Evolutionary conservation across 2,888 invertebrate species (phyloP).

Genomic region (Limnephilus lunatus): DNA sequence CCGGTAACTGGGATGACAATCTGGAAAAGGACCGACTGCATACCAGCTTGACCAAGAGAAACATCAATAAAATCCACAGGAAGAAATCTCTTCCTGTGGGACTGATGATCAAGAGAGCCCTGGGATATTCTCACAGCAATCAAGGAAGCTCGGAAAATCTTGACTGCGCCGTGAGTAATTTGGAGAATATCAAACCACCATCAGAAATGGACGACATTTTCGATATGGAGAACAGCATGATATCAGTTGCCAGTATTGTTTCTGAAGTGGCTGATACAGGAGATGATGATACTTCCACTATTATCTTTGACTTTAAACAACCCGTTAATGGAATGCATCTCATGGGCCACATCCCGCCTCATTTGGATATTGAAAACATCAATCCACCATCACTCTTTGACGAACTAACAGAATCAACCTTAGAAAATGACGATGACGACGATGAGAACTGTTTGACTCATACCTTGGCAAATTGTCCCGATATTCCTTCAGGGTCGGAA

Average conservation of each 20-base stretch:
- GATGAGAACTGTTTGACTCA: slow-evolving; percentile 80
- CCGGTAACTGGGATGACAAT: slow-evolving; percentile 76
- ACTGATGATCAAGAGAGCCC: slow-evolving; percentile 84
- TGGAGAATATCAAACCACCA: slow-evolving; percentile 90
- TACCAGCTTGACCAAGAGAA: slow-evolving; percentile 69
- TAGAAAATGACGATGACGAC: slow-evolving; percentile 76
- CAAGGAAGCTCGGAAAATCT: slow-evolving; percentile 82
- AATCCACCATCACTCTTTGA: slow-evolving; percentile 86
- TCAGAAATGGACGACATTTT: slow-evolving; percentile 86
- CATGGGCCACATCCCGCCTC: slow-evolving; percentile 72
- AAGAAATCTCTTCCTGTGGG: slow-evolving; percentile 85
- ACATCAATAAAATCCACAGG: slow-evolving; percentile 73
- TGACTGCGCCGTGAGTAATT: slow-evolving; percentile 79
- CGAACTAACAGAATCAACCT: slow-evolving; percentile 82
- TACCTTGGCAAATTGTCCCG: slow-evolving; percentile 78
- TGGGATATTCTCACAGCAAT: slow-evolving; percentile 78
- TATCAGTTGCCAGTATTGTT: slow-evolving; percentile 89
- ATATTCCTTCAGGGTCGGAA: slow-evolving; percentile 77
- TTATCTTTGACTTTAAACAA: slow-evolving; percentile 79
- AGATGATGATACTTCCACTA: slow-evolving; percentile 72
- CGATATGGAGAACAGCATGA: slow-evolving; percentile 90
- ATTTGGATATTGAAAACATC: slow-evolving; percentile 81
- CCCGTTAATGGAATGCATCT: slow-evolving; percentile 70
- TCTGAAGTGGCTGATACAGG: slow-evolving; percentile 85
- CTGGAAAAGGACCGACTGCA: slow-evolving; percentile 68